phyloP scores from a whole-genome alignment of 2,888 invertebrate species.

The Lissocephala sabroskyi region DNA sequence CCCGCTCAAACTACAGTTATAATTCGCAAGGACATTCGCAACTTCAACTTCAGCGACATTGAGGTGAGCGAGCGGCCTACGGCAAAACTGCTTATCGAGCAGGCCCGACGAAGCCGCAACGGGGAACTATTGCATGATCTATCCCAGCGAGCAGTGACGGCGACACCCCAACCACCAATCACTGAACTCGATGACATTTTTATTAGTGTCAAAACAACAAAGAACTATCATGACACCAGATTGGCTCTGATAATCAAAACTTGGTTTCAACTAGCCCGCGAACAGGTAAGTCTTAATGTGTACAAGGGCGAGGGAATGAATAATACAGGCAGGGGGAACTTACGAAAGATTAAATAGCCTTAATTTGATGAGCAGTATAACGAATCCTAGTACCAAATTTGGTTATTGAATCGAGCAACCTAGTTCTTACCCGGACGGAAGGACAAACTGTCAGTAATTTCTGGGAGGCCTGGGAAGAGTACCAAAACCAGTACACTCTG shows the following conservation, averaged over 20 bases:
- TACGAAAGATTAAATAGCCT: too few relatives aligned
- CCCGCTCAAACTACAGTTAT: constrained; percentile 65
- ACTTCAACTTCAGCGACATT: constrained; percentile 71
- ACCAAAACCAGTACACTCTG: too few relatives aligned
- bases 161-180: constrained; percentile 75
- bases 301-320: too few relatives aligned
- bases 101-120: constrained; percentile 68
- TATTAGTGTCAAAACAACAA: constrained; percentile 96
- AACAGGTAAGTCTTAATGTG: constrained; percentile 92
- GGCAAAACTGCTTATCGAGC: constrained; percentile 57
- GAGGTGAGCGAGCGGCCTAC: constrained; percentile 69
- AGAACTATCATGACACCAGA: constrained; percentile 87
- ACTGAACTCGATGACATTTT: constrained; percentile 89
- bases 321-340: too few relatives aligned
- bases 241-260: constrained; percentile 92
- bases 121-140: constrained; percentile 69
- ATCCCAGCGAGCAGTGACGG: constrained; percentile 71
- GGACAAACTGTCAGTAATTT: too few relatives aligned
- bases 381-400: too few relatives aligned
- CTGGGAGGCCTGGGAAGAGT: too few relatives aligned
- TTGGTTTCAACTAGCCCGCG: constrained; percentile 93
- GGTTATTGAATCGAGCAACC: too few relatives aligned
- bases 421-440: too few relatives aligned
- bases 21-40: constrained; percentile 71
- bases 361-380: too few relatives aligned